Conservation (phyloP, 2,888 invertebrate species). For the Odontomyia ornata region DNA sequence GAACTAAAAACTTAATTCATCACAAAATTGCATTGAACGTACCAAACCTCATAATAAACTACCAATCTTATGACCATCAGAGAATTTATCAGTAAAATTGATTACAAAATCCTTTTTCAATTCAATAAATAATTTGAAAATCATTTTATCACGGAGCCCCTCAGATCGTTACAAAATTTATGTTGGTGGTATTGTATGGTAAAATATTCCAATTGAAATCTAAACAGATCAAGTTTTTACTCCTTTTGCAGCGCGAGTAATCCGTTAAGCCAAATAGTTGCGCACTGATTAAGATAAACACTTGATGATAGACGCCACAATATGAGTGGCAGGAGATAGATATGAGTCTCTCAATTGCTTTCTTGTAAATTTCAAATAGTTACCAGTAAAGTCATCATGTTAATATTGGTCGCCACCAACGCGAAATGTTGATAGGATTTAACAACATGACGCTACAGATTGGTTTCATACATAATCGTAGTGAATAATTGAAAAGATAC, state of each 20-base stretch:
- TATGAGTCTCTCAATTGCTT: neutral
- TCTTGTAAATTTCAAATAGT: neutral
- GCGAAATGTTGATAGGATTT: neutral
- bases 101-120: constrained; percentile 6
- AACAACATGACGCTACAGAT: neutral
- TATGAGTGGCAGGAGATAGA: neutral
- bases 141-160: neutral
- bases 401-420: constrained; percentile 1
- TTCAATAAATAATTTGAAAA: neutral
- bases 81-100: neutral
- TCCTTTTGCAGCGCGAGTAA: neutral
- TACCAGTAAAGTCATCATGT: neutral
- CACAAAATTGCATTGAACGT: neutral
- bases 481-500: too few relatives aligned
- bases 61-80: neutral
- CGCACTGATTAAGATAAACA: constrained; percentile 39
- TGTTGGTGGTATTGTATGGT: neutral
- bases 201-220: neutral
- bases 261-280: constrained; percentile 1
- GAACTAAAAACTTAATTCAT: neutral
- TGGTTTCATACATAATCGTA: neutral
- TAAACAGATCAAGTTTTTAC: neutral
- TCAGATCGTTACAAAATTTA: neutral
- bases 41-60: neutral
- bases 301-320: constrained; percentile 23